A percentile compares a stretch with the other conserved stretches of the same genome.
These are phyloP conservation scores for Cenopis cana DNA, from an alignment of 2,888 invertebrate species.

Conservation along the genomic window DNA sequence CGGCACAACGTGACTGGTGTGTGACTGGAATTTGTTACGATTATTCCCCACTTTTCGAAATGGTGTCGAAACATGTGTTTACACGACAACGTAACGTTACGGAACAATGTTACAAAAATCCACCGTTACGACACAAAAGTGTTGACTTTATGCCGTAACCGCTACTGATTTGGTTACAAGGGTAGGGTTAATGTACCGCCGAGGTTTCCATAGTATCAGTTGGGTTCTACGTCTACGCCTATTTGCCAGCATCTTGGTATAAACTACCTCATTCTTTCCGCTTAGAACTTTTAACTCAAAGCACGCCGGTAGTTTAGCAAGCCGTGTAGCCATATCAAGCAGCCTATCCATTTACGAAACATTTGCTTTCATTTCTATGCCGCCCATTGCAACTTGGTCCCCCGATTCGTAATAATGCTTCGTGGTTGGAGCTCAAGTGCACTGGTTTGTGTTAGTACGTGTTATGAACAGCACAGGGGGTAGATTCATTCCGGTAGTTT, in stretches of 20 bases:
- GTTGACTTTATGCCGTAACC: no score
- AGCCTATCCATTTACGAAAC: conserved; percentile 2
- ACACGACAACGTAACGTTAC: no score
- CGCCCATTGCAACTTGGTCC: neutral
- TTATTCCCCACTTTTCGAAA: no score
- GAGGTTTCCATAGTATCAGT: no score
- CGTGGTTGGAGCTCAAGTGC: neutral
- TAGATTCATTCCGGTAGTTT: conserved; percentile 36
- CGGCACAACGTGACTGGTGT: no score
- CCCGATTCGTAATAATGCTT: neutral
- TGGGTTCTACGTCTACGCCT: no score
- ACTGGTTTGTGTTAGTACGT: neutral
- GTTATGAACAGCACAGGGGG: conserved; percentile 6
- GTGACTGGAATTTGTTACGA: no score
- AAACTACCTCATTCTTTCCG: neutral
- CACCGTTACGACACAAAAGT: no score
- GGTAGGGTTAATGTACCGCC: no score
- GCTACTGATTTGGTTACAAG: no score
- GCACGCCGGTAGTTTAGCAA: conserved; percentile 5
- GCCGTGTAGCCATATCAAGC: neutral
- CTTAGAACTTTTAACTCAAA: conserved; percentile 3
- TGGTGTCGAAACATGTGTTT: no score
- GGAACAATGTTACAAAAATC: no score
- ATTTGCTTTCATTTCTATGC: neutral
- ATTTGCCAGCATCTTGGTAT: neutral